phyloP scores from a whole-genome alignment of 2,888 invertebrate genomes.

The Metallyticus violacea region DNA sequence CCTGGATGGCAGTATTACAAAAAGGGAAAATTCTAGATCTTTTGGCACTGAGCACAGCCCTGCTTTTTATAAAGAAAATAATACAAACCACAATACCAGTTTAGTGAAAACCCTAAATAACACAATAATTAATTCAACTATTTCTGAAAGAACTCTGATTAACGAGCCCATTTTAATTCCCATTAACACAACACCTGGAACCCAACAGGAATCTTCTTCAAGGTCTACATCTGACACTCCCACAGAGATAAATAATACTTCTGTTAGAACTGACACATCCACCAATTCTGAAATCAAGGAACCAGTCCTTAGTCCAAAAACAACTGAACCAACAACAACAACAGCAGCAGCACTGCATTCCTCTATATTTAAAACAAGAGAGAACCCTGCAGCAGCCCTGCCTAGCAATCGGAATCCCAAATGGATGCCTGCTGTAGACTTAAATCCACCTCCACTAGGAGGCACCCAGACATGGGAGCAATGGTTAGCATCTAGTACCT shows the following conservation, averaged over 20 bases:
- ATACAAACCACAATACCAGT: neutral
- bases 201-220: neutral
- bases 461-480: slow-evolving; percentile 38
- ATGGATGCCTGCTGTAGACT: slow-evolving; percentile 42
- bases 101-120: neutral
- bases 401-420: slow-evolving; percentile 31
- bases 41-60: slow-evolving; percentile 30
- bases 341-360: slow-evolving; percentile 10
- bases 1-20: slow-evolving; percentile 13
- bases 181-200: neutral
- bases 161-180: slow-evolving; percentile 27
- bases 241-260: neutral
- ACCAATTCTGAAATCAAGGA: slow-evolving; percentile 64
- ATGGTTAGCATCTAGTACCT: slow-evolving; percentile 44
- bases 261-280: slow-evolving; percentile 26
- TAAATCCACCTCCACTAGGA: slow-evolving; percentile 39
- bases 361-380: slow-evolving; percentile 15
- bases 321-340: neutral
- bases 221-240: neutral
- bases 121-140: neutral
- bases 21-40: slow-evolving; percentile 22
- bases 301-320: slow-evolving; percentile 61
- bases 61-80: neutral
- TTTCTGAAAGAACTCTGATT: slow-evolving; percentile 19
- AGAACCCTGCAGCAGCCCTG: neutral